Percentiles rank a stretch among this genome's conserved stretches.
These are phyloP conservation scores for Melipona beecheii DNA, from an alignment of 2,888 invertebrate species.

Conservation along the genomic window DNA sequence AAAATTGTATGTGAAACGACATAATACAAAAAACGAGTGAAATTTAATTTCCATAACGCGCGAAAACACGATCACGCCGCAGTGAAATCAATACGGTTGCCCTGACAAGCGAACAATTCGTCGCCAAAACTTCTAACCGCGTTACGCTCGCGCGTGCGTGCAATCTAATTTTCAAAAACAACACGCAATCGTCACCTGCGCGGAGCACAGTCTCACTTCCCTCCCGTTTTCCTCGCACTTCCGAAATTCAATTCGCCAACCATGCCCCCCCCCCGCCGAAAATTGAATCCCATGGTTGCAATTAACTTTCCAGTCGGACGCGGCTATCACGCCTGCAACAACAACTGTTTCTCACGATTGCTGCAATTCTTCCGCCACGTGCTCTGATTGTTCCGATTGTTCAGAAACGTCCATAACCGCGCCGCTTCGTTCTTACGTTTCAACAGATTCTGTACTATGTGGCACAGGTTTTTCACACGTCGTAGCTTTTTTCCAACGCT, in stretches of 20 bases:
- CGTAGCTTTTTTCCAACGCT: no score
- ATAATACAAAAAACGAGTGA: background rate
- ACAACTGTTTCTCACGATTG: background rate
- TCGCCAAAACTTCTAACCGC: background rate
- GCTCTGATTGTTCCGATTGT: no score
- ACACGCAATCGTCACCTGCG: constrained; percentile 11
- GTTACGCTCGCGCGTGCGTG: background rate
- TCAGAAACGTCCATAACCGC: background rate
- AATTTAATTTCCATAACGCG: background rate
- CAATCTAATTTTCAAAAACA: constrained; percentile 23
- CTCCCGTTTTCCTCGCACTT: background rate
- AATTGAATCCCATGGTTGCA: constrained; percentile 7
- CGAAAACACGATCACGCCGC: background rate
- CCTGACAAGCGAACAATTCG: background rate
- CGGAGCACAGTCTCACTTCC: background rate
- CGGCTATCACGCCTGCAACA: background rate
- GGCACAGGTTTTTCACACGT: no score
- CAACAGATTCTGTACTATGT: no score
- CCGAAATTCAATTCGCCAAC: constrained; percentile 10
- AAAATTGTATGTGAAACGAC: no score
- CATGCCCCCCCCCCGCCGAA: background rate
- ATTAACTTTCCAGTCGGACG: constrained; percentile 7
- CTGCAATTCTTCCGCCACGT: background rate
- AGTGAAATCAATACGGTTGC: background rate
- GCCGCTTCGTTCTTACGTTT: background rate